Base-by-base conservation (phyloP, 2,113 vertebrate species). In the Camarhynchus parvulus region DNA sequence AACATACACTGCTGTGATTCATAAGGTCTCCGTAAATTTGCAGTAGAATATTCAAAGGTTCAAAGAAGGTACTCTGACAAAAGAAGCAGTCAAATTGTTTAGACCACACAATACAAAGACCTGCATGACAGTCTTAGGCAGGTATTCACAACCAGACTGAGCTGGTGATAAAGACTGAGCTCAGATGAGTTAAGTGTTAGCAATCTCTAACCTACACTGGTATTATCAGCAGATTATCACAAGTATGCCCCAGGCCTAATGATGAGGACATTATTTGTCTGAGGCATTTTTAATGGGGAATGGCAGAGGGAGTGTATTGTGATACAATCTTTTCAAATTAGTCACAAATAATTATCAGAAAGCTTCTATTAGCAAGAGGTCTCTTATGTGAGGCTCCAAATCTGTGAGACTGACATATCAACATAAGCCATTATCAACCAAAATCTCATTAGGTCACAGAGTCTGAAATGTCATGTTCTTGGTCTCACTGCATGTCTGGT, bases 261-360 rank as follows among this genome's bases (percentile, higher is more conserved):
- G 55, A 90, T 70, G 92, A 94, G 47, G 75, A 81, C 68, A 11
- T 83, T 74, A 88, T 95, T 94, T 92, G 75, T 90, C 79, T 95
- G 52, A 91, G 73, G 58, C 39, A 44, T 59, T 74, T 89, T 83
- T 88, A 88, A 94, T 86, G 79, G 68, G 64, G 80, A 77, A 83
- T 67, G 35, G 33, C n/a, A 90, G 33, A 96, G 68, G 68, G 37
- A 86, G 47, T n/a, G 47, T 59, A 80, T 35, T 88, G 39, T 70
- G 90, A 92, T 96, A 94, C 9, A 37, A 67, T 91, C 75, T 70
- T 76, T 88, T 83, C 68, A 94, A 95, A 88, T 94, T 94, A 97
- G 85, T 95, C 59, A 78, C 23, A 25, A 56, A 44, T 86, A 90
- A 95, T 90, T 56, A 78, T 67, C 55, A 88, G 42, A 73, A 74